phyloP scores from a whole-genome alignment of 2,113 vertebrate species.

The Nothoprocta pentlandii region DNA sequence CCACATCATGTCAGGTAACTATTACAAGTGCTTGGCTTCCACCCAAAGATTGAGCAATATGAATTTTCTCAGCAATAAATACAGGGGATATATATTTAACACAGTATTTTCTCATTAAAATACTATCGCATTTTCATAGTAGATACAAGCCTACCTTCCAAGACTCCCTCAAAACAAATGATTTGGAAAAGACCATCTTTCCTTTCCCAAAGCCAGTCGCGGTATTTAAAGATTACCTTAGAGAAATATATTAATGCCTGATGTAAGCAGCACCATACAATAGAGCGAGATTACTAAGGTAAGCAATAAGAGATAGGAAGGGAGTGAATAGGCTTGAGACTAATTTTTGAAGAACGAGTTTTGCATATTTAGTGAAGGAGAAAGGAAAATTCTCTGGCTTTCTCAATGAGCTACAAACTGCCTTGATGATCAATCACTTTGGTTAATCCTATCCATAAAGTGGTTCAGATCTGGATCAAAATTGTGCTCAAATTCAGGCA shows the following conservation, averaged over 20 bases:
- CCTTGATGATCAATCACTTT: not conserved
- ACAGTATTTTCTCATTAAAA: conserved; percentile 30
- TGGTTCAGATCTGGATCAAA: not conserved
- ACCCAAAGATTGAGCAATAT: conserved; percentile 49
- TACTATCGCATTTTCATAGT: conserved; percentile 23
- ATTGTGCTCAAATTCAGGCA: not conserved
- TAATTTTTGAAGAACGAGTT: not conserved
- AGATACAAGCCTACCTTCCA: conserved; percentile 17
- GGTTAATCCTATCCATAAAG: not conserved
- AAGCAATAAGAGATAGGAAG: not conserved
- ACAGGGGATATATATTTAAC: not conserved
- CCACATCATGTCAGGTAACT: conserved; percentile 60
- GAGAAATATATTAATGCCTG: conserved; percentile 11
- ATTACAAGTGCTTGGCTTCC: conserved; percentile 41
- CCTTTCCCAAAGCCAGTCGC: not conserved
- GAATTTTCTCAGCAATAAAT: conserved; percentile 58
- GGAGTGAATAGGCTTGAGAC: not conserved
- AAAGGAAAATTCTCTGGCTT: not conserved
- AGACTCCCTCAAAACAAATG: conserved; percentile 29
- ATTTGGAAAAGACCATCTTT: conserved; percentile 2
- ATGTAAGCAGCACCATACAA: not conserved
- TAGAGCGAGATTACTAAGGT: not conserved
- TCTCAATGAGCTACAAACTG: not conserved
- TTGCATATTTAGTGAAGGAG: conserved; percentile 4
- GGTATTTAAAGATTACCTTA: conserved; percentile 36